Evolutionary conservation across 2,888 invertebrate genomes (phyloP), one percentile per base, ranked within the genome.

Genomic region (Trisateles emortualis): DNA sequence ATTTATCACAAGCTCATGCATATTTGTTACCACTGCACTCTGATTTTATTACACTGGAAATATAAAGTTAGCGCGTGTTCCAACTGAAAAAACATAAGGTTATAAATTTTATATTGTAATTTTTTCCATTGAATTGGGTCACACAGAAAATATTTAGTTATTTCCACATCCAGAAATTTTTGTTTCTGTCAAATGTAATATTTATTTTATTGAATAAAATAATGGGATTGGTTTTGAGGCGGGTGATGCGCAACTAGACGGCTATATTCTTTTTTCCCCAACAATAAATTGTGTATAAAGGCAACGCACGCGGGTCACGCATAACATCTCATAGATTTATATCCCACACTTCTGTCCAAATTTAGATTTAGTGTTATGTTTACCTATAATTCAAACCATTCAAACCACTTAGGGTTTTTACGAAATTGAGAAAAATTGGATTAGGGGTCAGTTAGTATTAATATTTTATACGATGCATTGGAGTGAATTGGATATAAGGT

Each of bases 301-400:
- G 84, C 79, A 76, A 78, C 81, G 84, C 86, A 81, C 79, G 82
- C 87, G 83, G 86, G 88, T 88, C 92, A 90, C 90, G 92, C 90
- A 90, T 89, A 90, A 82, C 90, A 90, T 90, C 86, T 85, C 84
- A 84, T 87, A 83, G 87, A 92, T 92, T 91, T 92, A 91, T 91
- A 79, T 78, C 88, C 87, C 84, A 84, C 87, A 90, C 87, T 90
- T 88, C 87, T 90, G 87, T 89, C 90, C 84, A 90, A 90, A 92
- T 91, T 90, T 90, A 89, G 90, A 91, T 92, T 90, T 90, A 91
- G 83, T 88, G 85, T 86, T 87, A 88, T 87, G 86, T 86, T 86
- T 84, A 80, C 79, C 75, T 76, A 83, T 89, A 87, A 85, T 76
- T 88, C 84, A 86, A 78, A 60, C 67, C 58, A 59, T n/a, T n/a